These are phyloP conservation scores for Carcharodon carcharias DNA, from an alignment of 2,797 vertebrate species.

Conservation along the genomic window DNA sequence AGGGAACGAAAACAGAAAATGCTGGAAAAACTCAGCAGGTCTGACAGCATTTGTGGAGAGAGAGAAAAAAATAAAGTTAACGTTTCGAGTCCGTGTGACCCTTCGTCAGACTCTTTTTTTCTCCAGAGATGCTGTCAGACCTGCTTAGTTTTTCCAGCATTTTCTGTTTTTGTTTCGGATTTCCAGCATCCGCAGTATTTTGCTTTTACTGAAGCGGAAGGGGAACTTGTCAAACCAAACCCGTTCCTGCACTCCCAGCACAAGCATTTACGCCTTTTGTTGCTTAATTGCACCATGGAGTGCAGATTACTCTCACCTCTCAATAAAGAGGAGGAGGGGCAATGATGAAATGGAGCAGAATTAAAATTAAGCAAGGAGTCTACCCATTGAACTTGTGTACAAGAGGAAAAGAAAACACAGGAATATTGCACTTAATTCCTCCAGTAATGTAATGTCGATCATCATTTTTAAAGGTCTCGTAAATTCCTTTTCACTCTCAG, in stretches of 20 bases:
- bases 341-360: background rate
- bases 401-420: background rate
- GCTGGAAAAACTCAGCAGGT: no score
- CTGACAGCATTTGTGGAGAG: no score
- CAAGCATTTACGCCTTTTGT: background rate
- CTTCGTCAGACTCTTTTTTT: no score
- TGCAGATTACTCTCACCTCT: background rate
- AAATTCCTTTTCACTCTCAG: background rate
- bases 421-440: background rate
- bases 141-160: no score
- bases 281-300: background rate
- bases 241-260: background rate
- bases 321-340: background rate
- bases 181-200: no score
- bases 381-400: background rate
- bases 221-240: background rate
- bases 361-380: background rate
- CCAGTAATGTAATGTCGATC: background rate
- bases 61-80: no score
- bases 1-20: no score
- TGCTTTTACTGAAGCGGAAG: no score
- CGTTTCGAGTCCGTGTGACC: no score
- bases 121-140: no score
- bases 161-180: no score
- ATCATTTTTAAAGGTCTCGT: background rate